Base-by-base conservation (phyloP, 2,797 vertebrate genomes). In the Enteromius viviparus region DNA sequence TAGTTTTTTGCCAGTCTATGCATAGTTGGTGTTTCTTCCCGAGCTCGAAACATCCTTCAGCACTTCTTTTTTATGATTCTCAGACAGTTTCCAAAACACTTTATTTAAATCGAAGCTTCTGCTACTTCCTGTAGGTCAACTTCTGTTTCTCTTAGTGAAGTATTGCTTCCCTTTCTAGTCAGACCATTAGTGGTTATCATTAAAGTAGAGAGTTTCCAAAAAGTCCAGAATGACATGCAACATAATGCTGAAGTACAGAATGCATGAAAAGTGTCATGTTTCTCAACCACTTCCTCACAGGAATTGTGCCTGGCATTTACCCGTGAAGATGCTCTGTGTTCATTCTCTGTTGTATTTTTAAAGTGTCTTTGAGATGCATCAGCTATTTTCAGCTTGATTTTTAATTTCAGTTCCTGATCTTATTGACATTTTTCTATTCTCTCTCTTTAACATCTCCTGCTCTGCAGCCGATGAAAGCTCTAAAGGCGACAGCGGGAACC, bases 401-500 rank as follows among this genome's bases (percentile, higher is more conserved):
- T 62, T 34, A 1, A n/a, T 60, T 70, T 70, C 37, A 80, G 51
- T 29, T 26, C 34, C 65, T 11, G 55, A 26, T 78, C 21, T 69
- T 4, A 55, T 11, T 62, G 2, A 7, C 2, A 1, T 68, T 42
- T 10, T 32, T 62, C 10, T 2, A 3, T 34, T 23, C 34, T 69
- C 29, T 14, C 17, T 11, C 45, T 68, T 3, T n/a, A 6, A 15
- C 21, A 10, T 58, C 1, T 71, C 21, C 49, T 51, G 15, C 15
- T 78, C 7, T 5, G 3, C 83, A 95, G 95, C 95, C 94, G 23
- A 90, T 95, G 93, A 95, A 95, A 88, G 94, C 94, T 75, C 89
- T 95, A 82, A 84, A 90, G 70, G 95, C 95, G 5, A 89, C 94
- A 19, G 95, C 94, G 0, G 90, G 93, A 53, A 95, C 95, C 1